phyloP scores from a whole-genome alignment of 2,797 vertebrate species.

The Ptychobarbus kaznakovi region DNA sequence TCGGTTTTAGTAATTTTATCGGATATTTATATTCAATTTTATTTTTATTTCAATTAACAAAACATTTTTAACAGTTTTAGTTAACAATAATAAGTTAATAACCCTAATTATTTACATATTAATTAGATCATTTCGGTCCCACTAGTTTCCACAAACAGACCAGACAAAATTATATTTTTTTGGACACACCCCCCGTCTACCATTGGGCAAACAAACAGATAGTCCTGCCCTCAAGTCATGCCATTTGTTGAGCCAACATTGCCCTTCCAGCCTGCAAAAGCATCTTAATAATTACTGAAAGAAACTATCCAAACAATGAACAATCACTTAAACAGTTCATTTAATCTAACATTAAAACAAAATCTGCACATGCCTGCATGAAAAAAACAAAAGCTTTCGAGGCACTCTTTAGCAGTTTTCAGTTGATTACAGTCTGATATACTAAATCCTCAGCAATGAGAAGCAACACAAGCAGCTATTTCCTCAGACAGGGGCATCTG shows the following conservation, averaged over 20 bases:
- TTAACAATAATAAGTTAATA: background rate
- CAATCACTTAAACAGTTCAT: background rate
- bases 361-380: background rate
- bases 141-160: background rate
- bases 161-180: background rate
- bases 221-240: background rate
- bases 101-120: background rate
- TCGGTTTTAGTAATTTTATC: background rate
- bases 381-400: background rate
- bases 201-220: background rate
- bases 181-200: no score
- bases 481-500: slow-evolving; percentile 58
- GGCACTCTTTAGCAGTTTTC: background rate
- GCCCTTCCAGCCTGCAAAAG: background rate
- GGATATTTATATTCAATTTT: background rate
- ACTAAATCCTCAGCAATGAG: slow-evolving; percentile 34
- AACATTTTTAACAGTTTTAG: background rate
- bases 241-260: background rate
- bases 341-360: background rate
- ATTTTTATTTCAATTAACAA: background rate
- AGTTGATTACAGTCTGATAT: slow-evolving; percentile 28
- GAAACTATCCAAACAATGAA: background rate
- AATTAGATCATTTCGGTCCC: background rate
- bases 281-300: slow-evolving; percentile 7
- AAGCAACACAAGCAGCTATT: slow-evolving; percentile 47